Evolutionary conservation across 1,140 invertebrate species (phyloP).

Genomic region (Venturia canescens): DNA sequence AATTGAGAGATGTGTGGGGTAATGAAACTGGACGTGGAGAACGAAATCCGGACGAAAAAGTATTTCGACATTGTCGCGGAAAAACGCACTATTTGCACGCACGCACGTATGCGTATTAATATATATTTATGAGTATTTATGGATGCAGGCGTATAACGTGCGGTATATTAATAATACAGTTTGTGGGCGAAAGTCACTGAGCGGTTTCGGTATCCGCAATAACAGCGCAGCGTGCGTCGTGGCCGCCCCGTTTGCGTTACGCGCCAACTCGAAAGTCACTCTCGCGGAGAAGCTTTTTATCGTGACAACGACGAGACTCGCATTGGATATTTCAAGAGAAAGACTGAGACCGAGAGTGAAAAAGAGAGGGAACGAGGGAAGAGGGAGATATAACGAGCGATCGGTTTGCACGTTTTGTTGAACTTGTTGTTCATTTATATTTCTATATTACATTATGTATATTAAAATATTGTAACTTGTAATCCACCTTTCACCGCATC

Average conservation of each 20-base stretch:
- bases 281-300: slow-evolving; percentile 42
- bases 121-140: slow-evolving; percentile 6
- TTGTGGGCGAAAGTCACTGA: slow-evolving; percentile 47
- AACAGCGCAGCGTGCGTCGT: slow-evolving; percentile 22
- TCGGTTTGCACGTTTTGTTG: slow-evolving; percentile 34
- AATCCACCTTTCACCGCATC: slow-evolving; percentile 36
- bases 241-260: slow-evolving; percentile 26
- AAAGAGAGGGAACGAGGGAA: not conserved
- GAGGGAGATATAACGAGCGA: slow-evolving; percentile 6
- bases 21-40: not conserved
- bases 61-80: not conserved
- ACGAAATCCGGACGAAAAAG: not conserved
- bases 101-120: slow-evolving; percentile 20
- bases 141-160: not conserved
- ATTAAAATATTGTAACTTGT: slow-evolving; percentile 33
- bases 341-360: not conserved
- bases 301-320: slow-evolving; percentile 7
- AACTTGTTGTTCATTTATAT: slow-evolving; percentile 29
- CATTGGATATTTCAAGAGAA: not conserved
- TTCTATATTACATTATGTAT: slow-evolving; percentile 28
- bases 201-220: slow-evolving; percentile 44
- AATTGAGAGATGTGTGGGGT: slow-evolving; percentile 29
- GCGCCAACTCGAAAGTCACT: slow-evolving; percentile 45
- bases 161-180: not conserved
- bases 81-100: not conserved